Evolutionary conservation across 2,797 vertebrate genomes (phyloP).

Genomic region (Kryptopterus vitreolus): DNA sequence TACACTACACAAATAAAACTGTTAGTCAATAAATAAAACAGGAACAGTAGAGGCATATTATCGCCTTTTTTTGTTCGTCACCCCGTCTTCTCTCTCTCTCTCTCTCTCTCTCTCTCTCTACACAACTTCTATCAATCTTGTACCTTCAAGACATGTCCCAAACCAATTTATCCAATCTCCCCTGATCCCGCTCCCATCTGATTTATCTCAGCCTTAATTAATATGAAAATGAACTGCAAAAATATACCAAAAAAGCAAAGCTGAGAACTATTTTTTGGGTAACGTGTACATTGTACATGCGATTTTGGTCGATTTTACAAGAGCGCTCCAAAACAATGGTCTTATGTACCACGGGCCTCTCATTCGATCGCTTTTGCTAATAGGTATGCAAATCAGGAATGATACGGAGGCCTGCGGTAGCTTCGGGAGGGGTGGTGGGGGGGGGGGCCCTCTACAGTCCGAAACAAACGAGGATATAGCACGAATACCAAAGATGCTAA

Average conservation of each 20-base stretch:
- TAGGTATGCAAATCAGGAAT: constrained; percentile 61
- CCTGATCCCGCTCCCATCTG: constrained; percentile 24
- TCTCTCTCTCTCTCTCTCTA: too few relatives aligned
- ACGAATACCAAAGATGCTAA: constrained; percentile 26
- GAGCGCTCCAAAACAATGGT: constrained; percentile 55
- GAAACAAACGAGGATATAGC: constrained; percentile 22
- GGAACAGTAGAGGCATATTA: not conserved
- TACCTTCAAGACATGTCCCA: constrained; percentile 44
- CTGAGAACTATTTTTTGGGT: constrained; percentile 53
- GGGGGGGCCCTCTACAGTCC: not conserved
- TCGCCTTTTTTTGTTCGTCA: constrained; percentile 10
- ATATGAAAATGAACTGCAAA: constrained; percentile 54
- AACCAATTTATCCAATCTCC: constrained; percentile 10
- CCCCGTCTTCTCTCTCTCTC: too few relatives aligned
- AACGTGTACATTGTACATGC: constrained; percentile 26
- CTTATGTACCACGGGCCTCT: constrained; percentile 55
- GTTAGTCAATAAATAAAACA: not conserved
- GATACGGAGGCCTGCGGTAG: constrained; percentile 44
- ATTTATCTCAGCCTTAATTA: constrained; percentile 51
- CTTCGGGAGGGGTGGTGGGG: too few relatives aligned
- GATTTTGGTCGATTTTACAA: constrained; percentile 46
- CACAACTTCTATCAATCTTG: not conserved
- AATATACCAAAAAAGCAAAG: constrained; percentile 54
- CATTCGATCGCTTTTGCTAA: constrained; percentile 51
- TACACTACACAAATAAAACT: too few relatives aligned